Base-by-base conservation (phyloP, 2,113 vertebrate species). In the Varanus salvator region DNA sequence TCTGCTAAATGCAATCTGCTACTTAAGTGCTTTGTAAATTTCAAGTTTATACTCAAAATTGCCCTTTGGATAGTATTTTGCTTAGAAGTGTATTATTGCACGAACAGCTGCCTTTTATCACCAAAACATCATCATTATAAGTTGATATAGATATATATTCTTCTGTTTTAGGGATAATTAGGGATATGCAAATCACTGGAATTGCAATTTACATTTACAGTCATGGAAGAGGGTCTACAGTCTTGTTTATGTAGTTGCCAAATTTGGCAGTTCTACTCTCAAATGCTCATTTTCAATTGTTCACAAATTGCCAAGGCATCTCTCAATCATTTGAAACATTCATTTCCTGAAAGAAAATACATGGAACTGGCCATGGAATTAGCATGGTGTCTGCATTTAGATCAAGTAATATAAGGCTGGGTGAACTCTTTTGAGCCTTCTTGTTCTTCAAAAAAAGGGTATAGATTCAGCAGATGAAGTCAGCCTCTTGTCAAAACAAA, bases 201-300 rank as follows among this genome's bases (percentile, higher is more conserved):
- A 44, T 23, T 90, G 84, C 57, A 89, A 82, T 85, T 92, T 87
- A 77, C 78, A 91, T 90, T 84, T 78, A 21, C 34, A 85, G 60
- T 1, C 85, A 50, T 85, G 75, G 57, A 48, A 92, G 44, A 23
- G 11, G 52, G 64, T 14, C 50, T 69, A 89, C 76, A 74, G 31
- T 4, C 15, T 84, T 93, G 90, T 78, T 54, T 88, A 91, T 86
- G 15, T 57, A 84, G 12, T 52, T 88, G n/a, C 84, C 54, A 52
- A n/a, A 86, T 17, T 84, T 87, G 76, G 0, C 71, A 71, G 48
- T 52, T 89, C 23, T 52, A 12, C 31, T 77, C 25, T 83, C 80
- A 38, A 84, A 81, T 2, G 38, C 76, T n/a, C 60, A 48, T 64
- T 31, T 29, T 84, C 75, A 77, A 86, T 74, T 89, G 82, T 84